A percentile compares a stretch with the other conserved stretches of the same genome.
phyloP scores from a whole-genome alignment of 2,113 vertebrate species.

The Mustelus asterias region DNA sequence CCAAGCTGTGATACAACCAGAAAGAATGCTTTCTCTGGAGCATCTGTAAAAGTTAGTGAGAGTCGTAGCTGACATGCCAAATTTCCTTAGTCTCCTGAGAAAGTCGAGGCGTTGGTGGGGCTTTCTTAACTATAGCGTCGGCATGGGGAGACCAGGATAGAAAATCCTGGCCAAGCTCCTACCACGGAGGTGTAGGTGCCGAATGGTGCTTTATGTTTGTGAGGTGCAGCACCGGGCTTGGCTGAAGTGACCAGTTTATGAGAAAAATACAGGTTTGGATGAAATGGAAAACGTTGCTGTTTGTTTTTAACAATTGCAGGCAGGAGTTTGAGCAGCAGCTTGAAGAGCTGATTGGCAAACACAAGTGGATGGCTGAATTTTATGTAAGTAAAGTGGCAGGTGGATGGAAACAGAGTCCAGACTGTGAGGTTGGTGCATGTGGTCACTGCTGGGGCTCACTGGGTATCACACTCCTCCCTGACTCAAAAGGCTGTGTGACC shows the following conservation, averaged over 20 bases:
- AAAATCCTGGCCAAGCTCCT: too few relatives aligned
- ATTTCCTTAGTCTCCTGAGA: too few relatives aligned
- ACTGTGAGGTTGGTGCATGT: not conserved
- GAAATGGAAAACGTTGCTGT: not conserved
- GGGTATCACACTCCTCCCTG: not conserved
- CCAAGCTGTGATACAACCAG: too few relatives aligned
- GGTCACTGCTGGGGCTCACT: not conserved
- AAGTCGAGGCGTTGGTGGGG: too few relatives aligned
- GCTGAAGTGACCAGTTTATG: not conserved
- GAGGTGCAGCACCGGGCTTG: not conserved
- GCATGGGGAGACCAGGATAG: too few relatives aligned
- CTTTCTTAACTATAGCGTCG: too few relatives aligned
- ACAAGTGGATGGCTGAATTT: constrained; percentile 13
- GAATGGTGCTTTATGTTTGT: not conserved
- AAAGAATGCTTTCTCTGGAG: too few relatives aligned
- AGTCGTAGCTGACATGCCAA: too few relatives aligned
- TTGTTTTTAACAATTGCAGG: not conserved
- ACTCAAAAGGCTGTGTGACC: not conserved
- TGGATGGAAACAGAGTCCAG: not conserved
- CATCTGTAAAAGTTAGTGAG: too few relatives aligned
- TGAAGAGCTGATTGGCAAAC: not conserved
- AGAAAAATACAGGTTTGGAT: not conserved
- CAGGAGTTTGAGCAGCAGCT: not conserved
- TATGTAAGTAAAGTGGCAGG: not conserved
- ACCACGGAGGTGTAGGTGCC: too few relatives aligned